Evolutionary conservation across 2,113 vertebrate genomes (phyloP).

Genomic region (Lethenteron camtschaticum): DNA sequence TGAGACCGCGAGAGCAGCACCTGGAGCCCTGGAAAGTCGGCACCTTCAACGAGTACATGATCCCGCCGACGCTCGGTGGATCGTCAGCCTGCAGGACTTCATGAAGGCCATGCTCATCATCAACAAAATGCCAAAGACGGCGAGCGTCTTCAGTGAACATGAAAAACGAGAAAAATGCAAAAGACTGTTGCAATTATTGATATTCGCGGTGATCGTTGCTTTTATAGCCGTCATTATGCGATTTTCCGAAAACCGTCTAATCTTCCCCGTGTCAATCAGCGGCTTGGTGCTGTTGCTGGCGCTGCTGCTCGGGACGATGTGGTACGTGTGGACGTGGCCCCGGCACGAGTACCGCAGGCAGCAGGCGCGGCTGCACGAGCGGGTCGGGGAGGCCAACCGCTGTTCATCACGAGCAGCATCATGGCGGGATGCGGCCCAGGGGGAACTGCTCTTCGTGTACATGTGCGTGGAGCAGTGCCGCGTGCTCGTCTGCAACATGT

Average conservation of each 20-base stretch:
- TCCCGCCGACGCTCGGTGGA: slow-evolving; percentile 18
- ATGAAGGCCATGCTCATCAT: slow-evolving; percentile 15
- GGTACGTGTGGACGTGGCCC: slow-evolving; percentile 8
- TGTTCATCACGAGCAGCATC: slow-evolving; percentile 15
- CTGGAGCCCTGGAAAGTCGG: slow-evolving; percentile 15
- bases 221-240: no score
- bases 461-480: slow-evolving; percentile 15
- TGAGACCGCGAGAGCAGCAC: slow-evolving; percentile 15
- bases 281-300: not conserved
- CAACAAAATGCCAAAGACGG: slow-evolving; percentile 13
- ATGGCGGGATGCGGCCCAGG: slow-evolving; percentile 16
- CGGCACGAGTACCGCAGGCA: slow-evolving; percentile 11
- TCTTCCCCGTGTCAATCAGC: slow-evolving; percentile 7
- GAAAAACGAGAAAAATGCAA: slow-evolving; percentile 7
- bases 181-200: not conserved
- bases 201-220: rapidly evolving
- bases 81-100: slow-evolving; percentile 17
- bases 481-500: slow-evolving; percentile 13
- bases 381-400: slow-evolving; percentile 15
- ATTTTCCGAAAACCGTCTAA: no score
- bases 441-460: slow-evolving; percentile 18
- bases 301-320: not conserved
- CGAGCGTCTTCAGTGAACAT: slow-evolving; percentile 10
- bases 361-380: slow-evolving; percentile 12
- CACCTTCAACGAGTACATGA: slow-evolving; percentile 17